A percentile compares a stretch with the other conserved stretches of the same genome.
Conservation (phyloP, 2,113 vertebrate genomes). For the Crotalus viridis region DNA sequence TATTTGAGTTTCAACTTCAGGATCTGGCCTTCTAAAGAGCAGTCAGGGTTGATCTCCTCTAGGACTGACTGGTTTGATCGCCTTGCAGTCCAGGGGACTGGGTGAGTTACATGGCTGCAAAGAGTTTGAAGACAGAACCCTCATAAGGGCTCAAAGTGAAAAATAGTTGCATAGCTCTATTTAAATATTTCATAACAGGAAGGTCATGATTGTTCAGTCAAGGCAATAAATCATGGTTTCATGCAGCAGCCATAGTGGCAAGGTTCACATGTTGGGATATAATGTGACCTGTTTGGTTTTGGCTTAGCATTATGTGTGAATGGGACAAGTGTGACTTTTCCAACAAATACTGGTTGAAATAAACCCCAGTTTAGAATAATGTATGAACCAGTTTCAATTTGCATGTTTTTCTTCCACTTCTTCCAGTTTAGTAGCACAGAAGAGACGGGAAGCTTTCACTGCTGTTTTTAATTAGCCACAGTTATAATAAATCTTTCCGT, state of each 20-base stretch:
- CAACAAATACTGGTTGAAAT: not conserved
- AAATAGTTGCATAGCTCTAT: not conserved
- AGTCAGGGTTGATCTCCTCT: no score
- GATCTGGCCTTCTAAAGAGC: no score
- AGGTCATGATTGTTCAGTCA: not conserved
- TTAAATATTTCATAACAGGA: not conserved
- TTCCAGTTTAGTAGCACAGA: not conserved
- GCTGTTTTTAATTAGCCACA: not conserved
- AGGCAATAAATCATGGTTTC: not conserved
- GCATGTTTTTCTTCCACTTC: no score
- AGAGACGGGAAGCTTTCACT: not conserved
- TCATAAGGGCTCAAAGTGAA: not conserved
- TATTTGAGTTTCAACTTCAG: no score
- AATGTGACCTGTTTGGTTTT: not conserved
- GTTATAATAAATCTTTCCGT: not conserved
- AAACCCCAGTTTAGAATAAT: not conserved
- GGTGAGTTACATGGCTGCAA: slow-evolving; percentile 70
- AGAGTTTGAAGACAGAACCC: not conserved
- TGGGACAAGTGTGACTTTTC: not conserved
- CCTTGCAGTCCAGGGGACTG: slow-evolving; percentile 42
- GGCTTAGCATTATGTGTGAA: not conserved
- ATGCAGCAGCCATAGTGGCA: not conserved
- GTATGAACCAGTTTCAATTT: not conserved
- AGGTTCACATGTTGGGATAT: not conserved
- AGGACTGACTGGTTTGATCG: no score